Conservation (phyloP, 92 coral and sea anemone species). For the Isaurus tuberculatus region DNA sequence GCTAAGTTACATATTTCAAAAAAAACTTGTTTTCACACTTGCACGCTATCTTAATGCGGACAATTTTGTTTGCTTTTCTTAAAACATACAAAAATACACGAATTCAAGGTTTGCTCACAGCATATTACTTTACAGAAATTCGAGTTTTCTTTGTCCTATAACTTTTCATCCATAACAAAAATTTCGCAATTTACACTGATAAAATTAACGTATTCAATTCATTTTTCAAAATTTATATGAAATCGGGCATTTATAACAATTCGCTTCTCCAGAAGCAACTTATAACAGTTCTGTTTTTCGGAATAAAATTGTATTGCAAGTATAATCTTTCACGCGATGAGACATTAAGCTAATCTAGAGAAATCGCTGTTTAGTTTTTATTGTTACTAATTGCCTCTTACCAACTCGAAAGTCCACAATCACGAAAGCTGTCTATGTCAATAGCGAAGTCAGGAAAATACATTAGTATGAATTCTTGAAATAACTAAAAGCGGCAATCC, state of each 20-base stretch:
- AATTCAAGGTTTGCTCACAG: not conserved
- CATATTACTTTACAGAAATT: not conserved
- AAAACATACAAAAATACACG: not conserved
- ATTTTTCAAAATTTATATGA: conserved; percentile 9
- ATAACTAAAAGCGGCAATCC: not conserved
- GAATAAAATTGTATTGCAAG: too few species aligned
- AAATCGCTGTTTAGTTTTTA: not conserved
- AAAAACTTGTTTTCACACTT: not conserved
- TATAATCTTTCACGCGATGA: not conserved
- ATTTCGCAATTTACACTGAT: not conserved
- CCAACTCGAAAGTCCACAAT: not conserved
- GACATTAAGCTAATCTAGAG: not conserved
- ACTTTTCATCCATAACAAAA: conserved; percentile 20
- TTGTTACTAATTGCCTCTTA: conserved; percentile 1
- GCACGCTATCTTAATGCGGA: not conserved
- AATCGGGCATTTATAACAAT: not conserved
- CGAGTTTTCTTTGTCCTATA: not conserved
- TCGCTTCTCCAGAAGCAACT: not conserved
- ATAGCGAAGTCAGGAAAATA: not conserved
- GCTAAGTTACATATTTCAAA: conserved; percentile 26
- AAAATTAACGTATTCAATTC: not conserved
- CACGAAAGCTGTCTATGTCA: not conserved
- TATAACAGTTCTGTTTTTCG: not conserved
- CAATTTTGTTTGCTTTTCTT: not conserved
- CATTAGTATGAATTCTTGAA: not conserved